These are phyloP conservation scores for Chiridota heheva DNA, from an alignment of 35 echinoderm and acorn worm species.

Conservation along the genomic window DNA sequence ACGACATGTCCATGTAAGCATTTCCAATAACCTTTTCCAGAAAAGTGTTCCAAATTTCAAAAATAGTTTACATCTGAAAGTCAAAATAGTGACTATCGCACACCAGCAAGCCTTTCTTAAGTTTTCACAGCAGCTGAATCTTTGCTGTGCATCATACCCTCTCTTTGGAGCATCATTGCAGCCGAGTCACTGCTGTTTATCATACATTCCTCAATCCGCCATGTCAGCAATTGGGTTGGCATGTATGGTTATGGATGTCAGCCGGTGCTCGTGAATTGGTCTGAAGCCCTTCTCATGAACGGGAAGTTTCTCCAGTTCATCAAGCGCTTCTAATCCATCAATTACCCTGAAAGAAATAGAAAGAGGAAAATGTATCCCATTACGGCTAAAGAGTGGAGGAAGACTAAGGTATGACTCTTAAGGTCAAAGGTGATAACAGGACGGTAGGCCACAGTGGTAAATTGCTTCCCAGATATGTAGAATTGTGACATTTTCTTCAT, in stretches of 20 bases:
- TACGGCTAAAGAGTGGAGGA: neutral
- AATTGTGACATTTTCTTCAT: neutral
- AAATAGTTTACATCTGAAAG: too few relatives aligned
- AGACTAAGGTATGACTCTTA: neutral
- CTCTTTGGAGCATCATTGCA: too few relatives aligned
- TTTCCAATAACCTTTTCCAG: too few relatives aligned
- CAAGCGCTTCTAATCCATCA: constrained; percentile 79
- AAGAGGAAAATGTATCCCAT: neutral
- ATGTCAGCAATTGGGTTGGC: constrained; percentile 96
- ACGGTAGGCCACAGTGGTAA: neutral
- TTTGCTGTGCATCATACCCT: too few relatives aligned
- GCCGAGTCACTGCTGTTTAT: too few relatives aligned
- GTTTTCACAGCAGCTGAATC: too few relatives aligned
- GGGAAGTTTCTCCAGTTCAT: constrained; percentile 89
- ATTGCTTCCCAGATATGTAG: neutral
- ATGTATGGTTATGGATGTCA: constrained; percentile 87
- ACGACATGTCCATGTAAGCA: too few relatives aligned
- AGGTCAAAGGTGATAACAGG: too few relatives aligned
- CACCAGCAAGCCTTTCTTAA: too few relatives aligned
- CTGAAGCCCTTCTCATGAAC: constrained; percentile 91
- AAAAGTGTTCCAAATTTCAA: too few relatives aligned
- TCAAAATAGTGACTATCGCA: too few relatives aligned
- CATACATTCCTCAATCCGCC: constrained; percentile 25
- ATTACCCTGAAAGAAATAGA: constrained; percentile 66
- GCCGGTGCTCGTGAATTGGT: constrained; percentile 53